Evolutionary conservation across 1,140 invertebrate species (phyloP), one percentile per base, ranked within the genome.

Genomic region (Diabrotica undecimpunctata): DNA sequence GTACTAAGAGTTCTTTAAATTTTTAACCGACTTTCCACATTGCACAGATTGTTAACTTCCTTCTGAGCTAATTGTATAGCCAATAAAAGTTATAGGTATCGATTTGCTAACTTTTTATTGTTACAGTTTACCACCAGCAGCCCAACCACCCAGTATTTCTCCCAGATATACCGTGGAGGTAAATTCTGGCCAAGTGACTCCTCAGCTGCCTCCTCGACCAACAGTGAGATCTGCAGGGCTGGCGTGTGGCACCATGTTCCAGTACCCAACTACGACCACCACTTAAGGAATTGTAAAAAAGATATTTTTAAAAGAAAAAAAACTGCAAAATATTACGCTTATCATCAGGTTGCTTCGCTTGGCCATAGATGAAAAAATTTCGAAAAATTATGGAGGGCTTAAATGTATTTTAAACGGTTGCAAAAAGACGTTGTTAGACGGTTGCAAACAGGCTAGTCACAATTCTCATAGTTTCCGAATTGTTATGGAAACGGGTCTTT

Each of bases 211-310:
- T 0, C 77, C 77, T 7, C 71, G 72, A 53, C 76, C 77, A 11
- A 71, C 72, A 6, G 70, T 74, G 5, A 65, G 75, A 38, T 78
- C 77, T 3, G 77, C 77, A 12, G 77, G 74, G 2, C 57, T 71
- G 3, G 67, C 70, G 2, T 66, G 58, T 13, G 76, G 73, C 37
- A 76, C 76, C 41, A 78, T 76, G 75, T 78, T 78, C 64, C 76
- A 75, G 41, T 78, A 78, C 64, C 77, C 77, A 10, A 77, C 70
- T 62, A 78, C 77, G 3, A 76, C 76, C 14, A 71, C 69, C 14
- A 75, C 77, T 12, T 77, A 67, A 70, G 39, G 2, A 35, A 38
- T n/a, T 6, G 12, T n/a, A 12, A 36, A 46, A 57, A 57, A 41
- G 11, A 38, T 4, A 37, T 57, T 46, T n/a, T 46, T 46, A 51